These are phyloP conservation scores for Nothura maculosa DNA, from an alignment of 2,797 vertebrate species.

Conservation along the genomic window DNA sequence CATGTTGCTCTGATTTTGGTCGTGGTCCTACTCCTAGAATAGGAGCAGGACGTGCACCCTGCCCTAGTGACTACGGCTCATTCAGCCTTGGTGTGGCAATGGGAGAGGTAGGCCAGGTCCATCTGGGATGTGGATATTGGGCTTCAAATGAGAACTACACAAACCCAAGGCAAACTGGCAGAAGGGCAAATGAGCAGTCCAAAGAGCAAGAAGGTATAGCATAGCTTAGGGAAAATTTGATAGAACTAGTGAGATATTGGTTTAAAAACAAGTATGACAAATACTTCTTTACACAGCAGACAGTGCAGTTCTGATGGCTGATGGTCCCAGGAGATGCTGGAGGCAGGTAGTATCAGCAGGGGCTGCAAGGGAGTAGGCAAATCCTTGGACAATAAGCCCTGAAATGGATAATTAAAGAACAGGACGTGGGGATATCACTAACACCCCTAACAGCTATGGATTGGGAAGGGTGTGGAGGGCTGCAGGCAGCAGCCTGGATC, in stretches of 20 bases:
- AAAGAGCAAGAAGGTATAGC: neutral
- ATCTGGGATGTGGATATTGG: fast-evolving
- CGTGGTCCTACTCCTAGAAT: neutral
- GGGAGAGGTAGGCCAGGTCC: neutral
- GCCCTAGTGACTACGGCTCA: fast-evolving
- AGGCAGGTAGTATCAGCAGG: neutral
- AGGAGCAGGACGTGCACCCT: neutral
- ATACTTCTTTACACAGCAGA: neutral
- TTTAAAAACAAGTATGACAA: neutral
- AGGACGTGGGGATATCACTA: fast-evolving
- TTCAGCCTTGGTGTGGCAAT: neutral
- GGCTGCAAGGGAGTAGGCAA: neutral
- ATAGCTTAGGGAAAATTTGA: neutral
- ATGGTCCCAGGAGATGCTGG: neutral
- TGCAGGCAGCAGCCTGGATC: too few relatives aligned
- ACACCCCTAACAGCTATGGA: neutral
- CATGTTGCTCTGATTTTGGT: neutral
- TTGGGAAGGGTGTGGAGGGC: too few relatives aligned
- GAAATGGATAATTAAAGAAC: neutral
- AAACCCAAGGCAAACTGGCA: neutral
- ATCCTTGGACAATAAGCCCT: fast-evolving
- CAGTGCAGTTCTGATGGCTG: neutral
- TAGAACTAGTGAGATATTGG: neutral
- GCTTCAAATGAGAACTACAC: neutral
- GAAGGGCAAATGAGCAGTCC: neutral